Percentiles rank a stretch among this genome's conserved stretches.
Conservation (phyloP, 2,113 vertebrate genomes). For the Lutjanus erythropterus region DNA sequence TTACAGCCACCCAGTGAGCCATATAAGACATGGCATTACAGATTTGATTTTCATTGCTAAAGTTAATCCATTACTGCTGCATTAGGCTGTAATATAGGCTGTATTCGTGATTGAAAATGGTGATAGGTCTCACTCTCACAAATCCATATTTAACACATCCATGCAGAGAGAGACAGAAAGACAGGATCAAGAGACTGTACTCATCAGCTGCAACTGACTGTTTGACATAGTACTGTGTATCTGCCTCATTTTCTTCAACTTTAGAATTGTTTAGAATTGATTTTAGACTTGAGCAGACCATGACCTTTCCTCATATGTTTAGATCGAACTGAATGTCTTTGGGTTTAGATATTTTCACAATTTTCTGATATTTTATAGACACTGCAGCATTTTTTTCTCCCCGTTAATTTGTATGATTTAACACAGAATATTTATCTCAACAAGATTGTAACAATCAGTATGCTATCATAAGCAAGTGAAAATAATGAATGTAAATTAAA, state of each 20-base stretch:
- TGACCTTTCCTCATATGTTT: too few species aligned
- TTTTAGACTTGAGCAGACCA: too few species aligned
- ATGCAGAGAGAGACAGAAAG: not conserved
- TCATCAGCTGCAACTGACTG: not conserved
- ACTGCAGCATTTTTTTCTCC: too few species aligned
- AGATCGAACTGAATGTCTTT: too few species aligned
- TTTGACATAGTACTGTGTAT: not conserved
- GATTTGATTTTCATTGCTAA: not conserved
- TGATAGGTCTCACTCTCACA: not conserved
- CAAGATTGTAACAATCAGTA: too few species aligned
- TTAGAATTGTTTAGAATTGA: not conserved
- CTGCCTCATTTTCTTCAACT: not conserved
- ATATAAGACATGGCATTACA: not conserved
- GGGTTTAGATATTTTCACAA: too few species aligned
- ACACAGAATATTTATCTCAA: too few species aligned
- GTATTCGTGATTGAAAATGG: constrained; percentile 20
- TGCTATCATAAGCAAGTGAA: too few species aligned
- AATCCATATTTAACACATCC: not conserved
- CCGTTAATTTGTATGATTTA: too few species aligned
- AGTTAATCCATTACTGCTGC: not conserved
- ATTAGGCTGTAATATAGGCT: not conserved
- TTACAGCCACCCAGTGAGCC: constrained; percentile 8
- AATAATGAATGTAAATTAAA: too few species aligned
- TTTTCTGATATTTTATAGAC: too few species aligned
- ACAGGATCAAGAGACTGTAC: not conserved